These are phyloP conservation scores for Dasyprocta punctata DNA, from an alignment of 2,113 vertebrate species.

Conservation along the genomic window DNA sequence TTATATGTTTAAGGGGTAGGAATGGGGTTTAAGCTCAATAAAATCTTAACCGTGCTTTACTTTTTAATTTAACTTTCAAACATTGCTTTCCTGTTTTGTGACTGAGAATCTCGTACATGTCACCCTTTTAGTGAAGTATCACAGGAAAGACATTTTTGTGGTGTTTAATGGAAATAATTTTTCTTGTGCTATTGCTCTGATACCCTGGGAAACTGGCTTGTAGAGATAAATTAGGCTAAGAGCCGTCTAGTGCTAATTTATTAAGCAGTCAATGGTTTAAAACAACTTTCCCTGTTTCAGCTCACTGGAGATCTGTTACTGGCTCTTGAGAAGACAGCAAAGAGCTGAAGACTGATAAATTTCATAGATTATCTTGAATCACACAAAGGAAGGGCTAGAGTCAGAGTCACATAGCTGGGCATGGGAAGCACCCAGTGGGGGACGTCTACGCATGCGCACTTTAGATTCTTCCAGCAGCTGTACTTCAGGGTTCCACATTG, in stretches of 20 bases:
- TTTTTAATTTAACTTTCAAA: constrained; percentile 84
- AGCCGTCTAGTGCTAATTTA: constrained; percentile 77
- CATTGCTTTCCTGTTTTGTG: constrained; percentile 82
- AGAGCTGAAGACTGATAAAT: constrained; percentile 67
- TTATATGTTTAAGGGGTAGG: constrained; percentile 80
- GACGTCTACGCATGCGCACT: not conserved
- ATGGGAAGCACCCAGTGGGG: not conserved
- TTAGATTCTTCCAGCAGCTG: not conserved
- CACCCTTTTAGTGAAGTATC: constrained; percentile 81
- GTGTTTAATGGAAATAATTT: constrained; percentile 83
- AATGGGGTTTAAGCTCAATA: constrained; percentile 81
- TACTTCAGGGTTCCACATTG: not conserved
- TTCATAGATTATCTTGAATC: constrained; percentile 49
- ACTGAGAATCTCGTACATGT: constrained; percentile 77
- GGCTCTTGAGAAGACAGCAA: constrained; percentile 62
- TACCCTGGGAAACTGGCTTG: constrained; percentile 81
- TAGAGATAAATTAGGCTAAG: constrained; percentile 76
- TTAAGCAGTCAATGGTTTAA: constrained; percentile 82
- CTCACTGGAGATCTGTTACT: constrained; percentile 79
- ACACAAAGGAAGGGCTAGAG: constrained; percentile 3
- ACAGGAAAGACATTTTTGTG: constrained; percentile 83
- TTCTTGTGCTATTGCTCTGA: constrained; percentile 77
- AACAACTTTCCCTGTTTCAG: constrained; percentile 80
- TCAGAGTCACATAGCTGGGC: not conserved
- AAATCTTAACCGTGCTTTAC: constrained; percentile 82